Conservation (phyloP, 2,797 vertebrate species). For the Necrosyrtes monachus region DNA sequence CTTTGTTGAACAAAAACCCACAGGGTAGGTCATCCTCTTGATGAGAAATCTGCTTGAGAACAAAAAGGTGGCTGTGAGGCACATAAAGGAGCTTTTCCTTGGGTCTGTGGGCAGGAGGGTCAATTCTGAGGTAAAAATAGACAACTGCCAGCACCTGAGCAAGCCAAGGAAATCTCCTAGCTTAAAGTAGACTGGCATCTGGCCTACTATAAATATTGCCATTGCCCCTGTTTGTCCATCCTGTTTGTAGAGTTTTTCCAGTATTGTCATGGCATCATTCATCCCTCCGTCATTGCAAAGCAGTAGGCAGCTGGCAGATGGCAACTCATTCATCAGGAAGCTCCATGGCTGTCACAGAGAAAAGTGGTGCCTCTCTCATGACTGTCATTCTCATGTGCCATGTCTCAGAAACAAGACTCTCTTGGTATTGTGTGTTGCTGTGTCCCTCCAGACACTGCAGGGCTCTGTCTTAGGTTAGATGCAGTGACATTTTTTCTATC, state of each 20-base stretch:
- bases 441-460: not conserved
- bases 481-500: not conserved
- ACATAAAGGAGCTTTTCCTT: not conserved
- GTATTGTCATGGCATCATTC: not conserved
- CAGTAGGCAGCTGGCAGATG: not conserved
- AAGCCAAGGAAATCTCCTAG: not conserved
- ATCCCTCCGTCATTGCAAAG: not conserved
- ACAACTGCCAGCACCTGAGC: not conserved
- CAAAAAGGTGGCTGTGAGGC: not conserved
- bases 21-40: not conserved
- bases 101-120: not conserved
- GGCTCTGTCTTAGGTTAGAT: not conserved
- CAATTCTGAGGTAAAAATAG: not conserved
- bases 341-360: not conserved
- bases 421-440: not conserved
- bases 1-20: not conserved
- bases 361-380: not conserved
- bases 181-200: not conserved
- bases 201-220: not conserved
- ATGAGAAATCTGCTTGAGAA: not conserved
- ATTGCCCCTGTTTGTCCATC: not conserved
- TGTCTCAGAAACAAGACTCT: not conserved
- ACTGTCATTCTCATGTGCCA: not conserved
- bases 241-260: not conserved
- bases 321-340: not conserved